Conservation (phyloP, 2,888 invertebrate species). For the Agrotis exclamationis region DNA sequence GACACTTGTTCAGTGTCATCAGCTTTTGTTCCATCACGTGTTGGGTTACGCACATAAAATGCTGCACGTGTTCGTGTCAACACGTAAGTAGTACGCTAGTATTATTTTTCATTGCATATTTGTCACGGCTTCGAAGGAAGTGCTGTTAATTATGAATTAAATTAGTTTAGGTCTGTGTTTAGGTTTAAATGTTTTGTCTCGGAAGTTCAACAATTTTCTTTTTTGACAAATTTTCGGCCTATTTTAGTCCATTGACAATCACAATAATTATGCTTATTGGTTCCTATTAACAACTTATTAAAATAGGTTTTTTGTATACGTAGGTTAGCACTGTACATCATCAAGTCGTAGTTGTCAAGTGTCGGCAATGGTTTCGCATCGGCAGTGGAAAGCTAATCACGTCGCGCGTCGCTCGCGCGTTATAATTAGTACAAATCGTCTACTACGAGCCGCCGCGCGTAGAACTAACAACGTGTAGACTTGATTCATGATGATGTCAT, state of each 20-base stretch:
- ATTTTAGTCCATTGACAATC: background rate
- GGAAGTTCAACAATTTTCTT: background rate
- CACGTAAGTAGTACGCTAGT: conserved; percentile 60
- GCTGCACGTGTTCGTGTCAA: conserved; percentile 79
- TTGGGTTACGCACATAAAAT: conserved; percentile 81
- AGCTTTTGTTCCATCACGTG: conserved; percentile 86
- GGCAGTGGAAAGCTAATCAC: conserved; percentile 86
- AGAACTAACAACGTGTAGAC: conserved; percentile 76
- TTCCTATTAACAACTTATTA: background rate
- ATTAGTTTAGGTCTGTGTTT: too few relatives aligned
- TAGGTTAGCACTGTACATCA: conserved; percentile 28
- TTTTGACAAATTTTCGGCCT: too few relatives aligned
- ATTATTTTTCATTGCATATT: conserved; percentile 46
- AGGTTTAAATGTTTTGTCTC: too few relatives aligned
- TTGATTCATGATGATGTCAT: conserved; percentile 27
- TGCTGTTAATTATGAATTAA: conserved; percentile 16
- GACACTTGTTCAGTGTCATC: conserved; percentile 86
- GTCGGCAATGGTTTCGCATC: conserved; percentile 68
- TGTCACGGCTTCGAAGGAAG: conserved; percentile 17
- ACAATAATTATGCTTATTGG: background rate
- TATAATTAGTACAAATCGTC: conserved; percentile 91
- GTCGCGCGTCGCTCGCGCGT: conserved; percentile 87
- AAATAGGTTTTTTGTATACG: background rate
- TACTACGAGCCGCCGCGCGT: conserved; percentile 72
- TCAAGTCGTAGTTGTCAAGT: conserved; percentile 53